Base-by-base conservation (phyloP, 2,888 invertebrate genomes). In the Hipparchia sbordonii region DNA sequence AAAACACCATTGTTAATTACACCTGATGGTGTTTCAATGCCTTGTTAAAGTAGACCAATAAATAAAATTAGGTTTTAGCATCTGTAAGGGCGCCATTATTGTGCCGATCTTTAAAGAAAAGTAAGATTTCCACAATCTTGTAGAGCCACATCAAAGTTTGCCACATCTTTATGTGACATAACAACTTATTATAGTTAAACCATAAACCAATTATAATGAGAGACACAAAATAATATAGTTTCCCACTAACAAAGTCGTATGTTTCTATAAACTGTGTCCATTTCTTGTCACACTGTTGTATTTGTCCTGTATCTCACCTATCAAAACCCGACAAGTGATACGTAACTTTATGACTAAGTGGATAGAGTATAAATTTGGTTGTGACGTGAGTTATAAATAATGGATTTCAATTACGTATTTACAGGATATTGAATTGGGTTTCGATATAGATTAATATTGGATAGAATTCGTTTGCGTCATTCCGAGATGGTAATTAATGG, bases 401-500 rank as follows among this genome's bases (percentile, higher is more conserved):
- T 78, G 73, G 71, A 76, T 76, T 74, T 73, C 73, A 70, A 76
- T 78, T 77, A 75, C 72, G 67, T 70, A 71, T 69, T 71, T 75
- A 75, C 74, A 76, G 76, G 74, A 77, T 76, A 77, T 78, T 77
- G 77, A 75, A 75, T 74, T 75, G 63, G 75, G 72, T 74, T 73
- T 75, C 73, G 73, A 77, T 77, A 76, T 76, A 75, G 78, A 79
- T 78, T 76, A 75, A 75, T 77, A 79, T 78, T 76, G 72, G 67
- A 78, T 70, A 59, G 70, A 73, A 70, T 76, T 74, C 56, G 71
- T 78, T 78, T 77, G 77, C 77, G 74, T 76, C 72, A 77, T 71
- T 78, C 56, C 72, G 70, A 76, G 74, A 77, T 77, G 68, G 74
- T 77, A 80, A 80, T 80, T 78, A 79, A 77, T 76, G 61, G 56